Base-by-base conservation (phyloP, 2,888 invertebrate genomes). In the Plemyria rubiginata region DNA sequence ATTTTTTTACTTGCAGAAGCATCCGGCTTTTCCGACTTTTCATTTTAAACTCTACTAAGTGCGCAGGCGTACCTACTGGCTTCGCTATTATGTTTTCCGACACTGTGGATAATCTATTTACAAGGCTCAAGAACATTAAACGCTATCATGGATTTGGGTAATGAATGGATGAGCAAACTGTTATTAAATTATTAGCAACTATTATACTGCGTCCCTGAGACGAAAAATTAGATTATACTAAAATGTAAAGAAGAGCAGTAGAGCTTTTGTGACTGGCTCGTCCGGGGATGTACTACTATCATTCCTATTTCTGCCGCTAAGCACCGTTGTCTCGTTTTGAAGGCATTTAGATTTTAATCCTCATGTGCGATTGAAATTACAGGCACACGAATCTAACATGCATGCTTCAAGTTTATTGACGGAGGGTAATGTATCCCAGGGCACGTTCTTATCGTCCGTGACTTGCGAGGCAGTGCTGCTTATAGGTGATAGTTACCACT, bases 31-130 rank as follows among this genome's bases (percentile, higher is more conserved):
- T 46, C n/a, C 1, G 22, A 22, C 2, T 41, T 32, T 15, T 22
- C 43, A 43, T 22, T 22, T 50, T 46, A 54, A 54, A 36, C 48
- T 41, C 54, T 60, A 48, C 12, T n/a, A 28, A 49, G 11, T 9
- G 52, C 58, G 70, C 68, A 62, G 66, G 70, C 54, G 65, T 45
- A 51, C n/a, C n/a, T n/a, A n/a, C 15, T 46, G 4, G 57, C 48
- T 62, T 41, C 53, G 56, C 60, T 62, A 68, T 66, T 65, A 57
- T 64, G 54, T 65, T 68, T 54, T 48, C 60, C 68, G 59, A 65
- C 65, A 65, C 55, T 49, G 52, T 54, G 50, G 54, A 63, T 70
- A 70, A 68, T 66, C 65, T 68, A 58, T 66, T 70, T 68, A 66
- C 40, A 40, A 45, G 60, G 58, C 16, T 52, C 55, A 38, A 53